phyloP scores from a whole-genome alignment of 1,140 invertebrate genomes.

The Bombus sibiricus region DNA sequence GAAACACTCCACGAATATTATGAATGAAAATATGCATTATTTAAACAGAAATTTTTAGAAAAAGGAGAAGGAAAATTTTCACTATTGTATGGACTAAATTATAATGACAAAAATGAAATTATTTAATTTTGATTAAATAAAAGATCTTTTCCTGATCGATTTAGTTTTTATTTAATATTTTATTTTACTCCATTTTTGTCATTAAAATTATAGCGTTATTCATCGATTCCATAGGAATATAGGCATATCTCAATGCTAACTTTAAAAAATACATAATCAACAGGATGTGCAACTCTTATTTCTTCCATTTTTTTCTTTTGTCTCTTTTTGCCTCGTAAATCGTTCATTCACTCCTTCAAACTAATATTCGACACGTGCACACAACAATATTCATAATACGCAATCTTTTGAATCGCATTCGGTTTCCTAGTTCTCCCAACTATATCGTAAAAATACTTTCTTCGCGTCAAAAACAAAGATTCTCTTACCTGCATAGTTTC shows the following conservation, averaged over 20 bases:
- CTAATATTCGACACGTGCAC: not conserved
- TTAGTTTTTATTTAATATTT: not conserved
- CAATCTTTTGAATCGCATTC: not conserved
- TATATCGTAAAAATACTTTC: constrained; percentile 34
- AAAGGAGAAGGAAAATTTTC: no score
- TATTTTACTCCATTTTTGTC: not conserved
- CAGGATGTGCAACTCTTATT: constrained; percentile 11
- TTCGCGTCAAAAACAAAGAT: not conserved
- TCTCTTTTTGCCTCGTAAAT: not conserved
- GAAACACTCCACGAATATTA: not conserved
- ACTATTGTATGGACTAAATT: not conserved
- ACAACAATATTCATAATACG: not conserved
- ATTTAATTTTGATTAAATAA: not conserved
- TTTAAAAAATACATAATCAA: constrained; percentile 33
- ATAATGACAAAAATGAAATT: not conserved
- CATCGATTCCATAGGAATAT: constrained; percentile 34
- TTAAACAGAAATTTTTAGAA: not conserved
- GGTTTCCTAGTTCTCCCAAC: not conserved
- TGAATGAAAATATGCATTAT: not conserved
- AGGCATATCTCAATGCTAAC: not conserved
- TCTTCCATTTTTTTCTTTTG: not conserved
- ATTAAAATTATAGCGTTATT: constrained; percentile 19
- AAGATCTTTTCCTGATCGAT: not conserved
- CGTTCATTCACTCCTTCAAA: constrained; percentile 3
- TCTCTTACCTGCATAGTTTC: not conserved